A percentile compares a stretch with the other conserved stretches of the same genome.
These are phyloP conservation scores for Macrosteles quadrilineatus DNA, from an alignment of 1,140 invertebrate genomes.

Conservation along the genomic window DNA sequence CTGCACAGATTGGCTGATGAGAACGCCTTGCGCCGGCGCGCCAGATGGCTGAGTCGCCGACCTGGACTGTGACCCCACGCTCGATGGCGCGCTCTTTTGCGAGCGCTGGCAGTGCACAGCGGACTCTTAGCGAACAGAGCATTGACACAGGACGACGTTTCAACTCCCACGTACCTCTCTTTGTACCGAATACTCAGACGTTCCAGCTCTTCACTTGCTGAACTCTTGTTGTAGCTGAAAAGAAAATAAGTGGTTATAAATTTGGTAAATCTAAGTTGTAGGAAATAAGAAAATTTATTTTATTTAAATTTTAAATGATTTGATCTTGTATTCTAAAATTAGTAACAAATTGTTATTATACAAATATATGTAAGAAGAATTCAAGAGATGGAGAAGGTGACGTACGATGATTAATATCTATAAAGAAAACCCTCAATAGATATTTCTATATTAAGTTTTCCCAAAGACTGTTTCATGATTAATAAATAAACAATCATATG, in stretches of 20 bases:
- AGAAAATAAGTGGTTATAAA: constrained; percentile 11
- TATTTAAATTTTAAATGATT: too few species aligned
- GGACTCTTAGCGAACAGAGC: constrained; percentile 57
- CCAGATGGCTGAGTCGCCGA: constrained; percentile 64
- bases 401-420: too few species aligned
- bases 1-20: constrained; percentile 57
- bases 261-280: not conserved
- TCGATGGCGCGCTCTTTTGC: constrained; percentile 55
- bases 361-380: too few species aligned
- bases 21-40: constrained; percentile 63
- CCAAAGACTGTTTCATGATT: too few species aligned
- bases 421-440: too few species aligned
- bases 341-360: too few species aligned
- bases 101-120: constrained; percentile 53
- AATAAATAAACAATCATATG: too few species aligned
- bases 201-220: constrained; percentile 62
- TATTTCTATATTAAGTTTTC: too few species aligned
- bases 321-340: too few species aligned
- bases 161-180: constrained; percentile 62
- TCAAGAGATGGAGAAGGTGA: too few species aligned
- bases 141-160: constrained; percentile 66
- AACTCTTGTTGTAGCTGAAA: constrained; percentile 63
- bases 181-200: constrained; percentile 58
- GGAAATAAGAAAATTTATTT: not conserved
- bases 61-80: constrained; percentile 64